Evolutionary conservation across 2,797 vertebrate genomes (phyloP), one percentile per base, ranked within the genome.

Genomic region (Acrocephalus scirpaceus): DNA sequence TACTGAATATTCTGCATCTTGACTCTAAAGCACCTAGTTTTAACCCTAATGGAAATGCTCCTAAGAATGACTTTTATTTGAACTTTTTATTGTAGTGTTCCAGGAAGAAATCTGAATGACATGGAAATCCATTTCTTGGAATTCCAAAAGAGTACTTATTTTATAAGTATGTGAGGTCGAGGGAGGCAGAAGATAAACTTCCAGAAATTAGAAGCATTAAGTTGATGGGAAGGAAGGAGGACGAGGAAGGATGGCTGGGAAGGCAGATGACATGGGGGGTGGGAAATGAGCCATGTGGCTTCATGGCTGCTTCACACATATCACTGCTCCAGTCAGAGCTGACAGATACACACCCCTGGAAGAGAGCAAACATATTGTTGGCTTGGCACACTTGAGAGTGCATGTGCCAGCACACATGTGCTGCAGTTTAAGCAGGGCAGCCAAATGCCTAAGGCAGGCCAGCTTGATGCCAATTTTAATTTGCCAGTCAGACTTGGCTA

Each of bases 391-490:
- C 56, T 92, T 58, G 4, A 13, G 67, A 42, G 40, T 45, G 51
- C 51, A 8, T 93, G 87, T 91, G 87, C 87, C 82, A 62, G 69
- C 65, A 90, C 82, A 84, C 72, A 83, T 79, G 87, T 96, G 79
- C 79, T 5, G 5, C 56, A 70, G 50, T 76, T 93, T 65, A 91
- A 88, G 56, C 40, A 20, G 87, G 82, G 50, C 95, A 92, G 85
- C 82, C 73, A 93, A 92, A 86, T 90, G 70, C 81, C 83, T 87
- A 29, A 74, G 85, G 92, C 86, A 82, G 72, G 78, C 53, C 74
- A 91, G 70, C 75, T 91, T 88, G 72, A 79, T 69, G 90, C 92
- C 72, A 70, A 7, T 90, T 93, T 85, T 88, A 80, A 86, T 89
- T 87, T 93, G 81, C 89, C 56, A 73, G 66, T 88, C 71, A 86